phyloP scores from a whole-genome alignment of 2,113 vertebrate genomes.

The Sander vitreus region DNA sequence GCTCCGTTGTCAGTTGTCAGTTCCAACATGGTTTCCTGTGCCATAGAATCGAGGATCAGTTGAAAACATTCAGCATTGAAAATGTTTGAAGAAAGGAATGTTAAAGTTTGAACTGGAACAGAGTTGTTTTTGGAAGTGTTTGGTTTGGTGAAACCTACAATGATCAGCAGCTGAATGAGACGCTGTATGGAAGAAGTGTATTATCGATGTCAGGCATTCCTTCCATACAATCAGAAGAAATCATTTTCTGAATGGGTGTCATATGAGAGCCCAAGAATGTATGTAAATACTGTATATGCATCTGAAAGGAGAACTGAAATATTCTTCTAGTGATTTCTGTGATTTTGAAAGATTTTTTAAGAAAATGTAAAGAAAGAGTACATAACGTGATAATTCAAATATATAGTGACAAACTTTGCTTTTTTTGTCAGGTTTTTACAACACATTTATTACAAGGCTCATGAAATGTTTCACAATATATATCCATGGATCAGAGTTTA shows the following conservation, averaged over 20 bases:
- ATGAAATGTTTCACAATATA: slow-evolving; percentile 30
- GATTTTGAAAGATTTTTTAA: slow-evolving; percentile 77
- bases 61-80: slow-evolving; percentile 17
- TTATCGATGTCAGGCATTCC: slow-evolving; percentile 86
- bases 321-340: slow-evolving; percentile 89
- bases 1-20: not conserved
- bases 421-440: slow-evolving; percentile 55
- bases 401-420: slow-evolving; percentile 66
- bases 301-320: slow-evolving; percentile 83
- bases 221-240: slow-evolving; percentile 82
- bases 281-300: slow-evolving; percentile 92
- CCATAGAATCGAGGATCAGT: not conserved
- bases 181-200: slow-evolving; percentile 51
- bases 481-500: not conserved
- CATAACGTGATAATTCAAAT: slow-evolving; percentile 79
- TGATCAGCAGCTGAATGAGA: slow-evolving; percentile 25
- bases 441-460: slow-evolving; percentile 25
- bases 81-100: not conserved
- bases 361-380: slow-evolving; percentile 80
- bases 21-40: slow-evolving; percentile 6
- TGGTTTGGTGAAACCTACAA: slow-evolving; percentile 26
- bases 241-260: slow-evolving; percentile 76
- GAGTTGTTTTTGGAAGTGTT: slow-evolving; percentile 8
- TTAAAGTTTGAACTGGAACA: slow-evolving; percentile 10
- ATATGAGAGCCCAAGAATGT: slow-evolving; percentile 93